phyloP scores from a whole-genome alignment of 2,888 invertebrate species.

The Cosmia pyralina region DNA sequence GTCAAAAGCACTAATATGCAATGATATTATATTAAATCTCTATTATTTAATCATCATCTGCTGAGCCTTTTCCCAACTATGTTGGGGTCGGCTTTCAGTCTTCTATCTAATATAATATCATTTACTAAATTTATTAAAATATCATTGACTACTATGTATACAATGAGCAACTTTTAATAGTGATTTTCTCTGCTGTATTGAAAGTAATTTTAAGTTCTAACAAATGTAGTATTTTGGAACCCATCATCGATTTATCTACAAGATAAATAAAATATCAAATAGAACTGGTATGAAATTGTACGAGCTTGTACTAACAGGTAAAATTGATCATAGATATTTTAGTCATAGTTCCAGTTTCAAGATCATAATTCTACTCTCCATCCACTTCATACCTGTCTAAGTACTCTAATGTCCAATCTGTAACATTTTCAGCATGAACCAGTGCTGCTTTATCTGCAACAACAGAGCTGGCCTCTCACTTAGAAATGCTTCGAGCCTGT shows the following conservation, averaged over 20 bases:
- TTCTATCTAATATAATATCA: no score
- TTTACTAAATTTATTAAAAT: no score
- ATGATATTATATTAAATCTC: no score
- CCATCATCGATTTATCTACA: no score
- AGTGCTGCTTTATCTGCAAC: slow-evolving; percentile 91
- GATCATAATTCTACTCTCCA: background rate
- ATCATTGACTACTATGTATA: no score
- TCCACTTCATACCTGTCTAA: no score
- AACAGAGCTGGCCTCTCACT: slow-evolving; percentile 77
- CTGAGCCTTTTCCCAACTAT: no score
- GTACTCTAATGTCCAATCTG: background rate
- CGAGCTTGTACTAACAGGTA: background rate
- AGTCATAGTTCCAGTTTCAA: background rate
- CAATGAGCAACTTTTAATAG: background rate
- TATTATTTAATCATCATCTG: no score
- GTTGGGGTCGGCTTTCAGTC: no score
- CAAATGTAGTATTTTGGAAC: background rate
- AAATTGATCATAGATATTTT: background rate
- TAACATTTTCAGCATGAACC: slow-evolving; percentile 79
- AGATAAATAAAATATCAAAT: background rate
- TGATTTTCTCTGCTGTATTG: background rate
- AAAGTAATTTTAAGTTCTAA: background rate
- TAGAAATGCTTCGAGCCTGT: slow-evolving; percentile 72
- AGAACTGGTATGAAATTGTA: background rate
- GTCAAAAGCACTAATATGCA: background rate